Percentiles rank a stretch among this genome's conserved stretches.
Evolutionary conservation across 2,888 invertebrate species (phyloP).

Genomic region (Amblyjoppa proteus): DNA sequence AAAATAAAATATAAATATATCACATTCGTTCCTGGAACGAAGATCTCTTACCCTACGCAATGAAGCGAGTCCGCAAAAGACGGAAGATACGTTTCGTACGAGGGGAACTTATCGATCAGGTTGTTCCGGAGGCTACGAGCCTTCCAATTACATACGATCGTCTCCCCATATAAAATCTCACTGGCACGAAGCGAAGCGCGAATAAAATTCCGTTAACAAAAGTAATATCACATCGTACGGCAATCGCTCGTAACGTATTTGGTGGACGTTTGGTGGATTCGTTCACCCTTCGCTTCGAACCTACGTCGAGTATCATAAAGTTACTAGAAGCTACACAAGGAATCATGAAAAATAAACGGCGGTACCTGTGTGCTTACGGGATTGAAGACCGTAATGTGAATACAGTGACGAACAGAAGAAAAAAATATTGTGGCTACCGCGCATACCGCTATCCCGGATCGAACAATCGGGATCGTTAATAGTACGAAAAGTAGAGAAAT

Average conservation of each 20-base stretch:
- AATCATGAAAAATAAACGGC: constrained; percentile 41
- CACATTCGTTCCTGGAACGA: constrained; percentile 40
- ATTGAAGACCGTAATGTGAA: constrained; percentile 53
- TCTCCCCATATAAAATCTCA: constrained; percentile 33
- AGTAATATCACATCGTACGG: constrained; percentile 14
- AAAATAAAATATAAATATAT: not conserved
- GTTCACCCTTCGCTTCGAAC: constrained; percentile 47
- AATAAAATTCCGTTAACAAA: constrained; percentile 3
- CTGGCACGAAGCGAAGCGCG: constrained; percentile 44
- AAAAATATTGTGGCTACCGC: constrained; percentile 50
- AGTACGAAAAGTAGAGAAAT: constrained; percentile 13
- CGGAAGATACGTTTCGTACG: constrained; percentile 5
- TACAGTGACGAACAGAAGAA: constrained; percentile 54
- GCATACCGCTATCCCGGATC: constrained; percentile 56
- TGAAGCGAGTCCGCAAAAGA: constrained; percentile 36
- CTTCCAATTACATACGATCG: constrained; percentile 42
- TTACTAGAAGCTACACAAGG: constrained; percentile 50
- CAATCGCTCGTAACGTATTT: not conserved
- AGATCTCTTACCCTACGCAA: constrained; percentile 38
- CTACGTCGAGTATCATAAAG: constrained; percentile 31
- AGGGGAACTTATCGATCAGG: constrained; percentile 11
- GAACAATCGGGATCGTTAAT: not conserved
- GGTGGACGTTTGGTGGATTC: not conserved
- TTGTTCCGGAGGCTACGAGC: constrained; percentile 25
- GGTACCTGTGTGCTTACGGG: constrained; percentile 42